Conservation (phyloP, 2,888 invertebrate species). For the Drosophila subsilvestris region DNA sequence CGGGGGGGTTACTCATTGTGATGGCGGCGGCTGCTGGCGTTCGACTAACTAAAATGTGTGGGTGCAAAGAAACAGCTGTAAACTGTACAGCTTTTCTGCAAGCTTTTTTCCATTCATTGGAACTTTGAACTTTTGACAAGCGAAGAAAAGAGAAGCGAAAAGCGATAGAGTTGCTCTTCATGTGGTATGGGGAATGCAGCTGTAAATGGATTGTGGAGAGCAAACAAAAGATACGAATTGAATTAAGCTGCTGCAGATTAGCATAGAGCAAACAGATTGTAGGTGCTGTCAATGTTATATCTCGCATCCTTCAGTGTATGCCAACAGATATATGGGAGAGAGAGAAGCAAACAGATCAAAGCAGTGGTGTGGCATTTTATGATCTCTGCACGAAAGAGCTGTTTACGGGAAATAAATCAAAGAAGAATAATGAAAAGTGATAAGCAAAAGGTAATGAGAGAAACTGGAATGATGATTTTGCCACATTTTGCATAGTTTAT, state of each 20-base stretch:
- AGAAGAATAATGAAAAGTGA: neutral
- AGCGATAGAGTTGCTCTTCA: slow-evolving; percentile 13
- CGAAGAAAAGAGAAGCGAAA: slow-evolving; percentile 8
- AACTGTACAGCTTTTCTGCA: slow-evolving; percentile 41
- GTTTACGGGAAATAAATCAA: neutral
- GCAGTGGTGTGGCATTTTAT: too few species aligned
- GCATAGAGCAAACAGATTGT: neutral
- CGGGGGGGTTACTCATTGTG: slow-evolving; percentile 31
- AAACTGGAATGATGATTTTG: neutral
- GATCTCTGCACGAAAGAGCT: neutral
- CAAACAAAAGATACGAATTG: neutral
- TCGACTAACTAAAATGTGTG: slow-evolving; percentile 14
- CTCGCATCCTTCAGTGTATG: neutral
- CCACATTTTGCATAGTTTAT: neutral
- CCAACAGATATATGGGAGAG: too few species aligned
- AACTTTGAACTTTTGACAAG: slow-evolving; percentile 44
- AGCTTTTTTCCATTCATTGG: slow-evolving; percentile 46
- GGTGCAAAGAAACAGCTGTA: slow-evolving; percentile 17
- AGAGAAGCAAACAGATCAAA: too few species aligned
- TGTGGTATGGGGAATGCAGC: neutral
- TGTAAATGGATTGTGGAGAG: neutral
- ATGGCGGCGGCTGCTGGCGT: slow-evolving; percentile 34
- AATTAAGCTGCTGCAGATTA: neutral
- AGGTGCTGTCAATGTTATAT: neutral
- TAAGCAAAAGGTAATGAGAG: neutral